A percentile compares a stretch with the other conserved stretches of the same genome.
Evolutionary conservation across 2,113 vertebrate species (phyloP).

Genomic region (Dasypus novemcinctus): DNA sequence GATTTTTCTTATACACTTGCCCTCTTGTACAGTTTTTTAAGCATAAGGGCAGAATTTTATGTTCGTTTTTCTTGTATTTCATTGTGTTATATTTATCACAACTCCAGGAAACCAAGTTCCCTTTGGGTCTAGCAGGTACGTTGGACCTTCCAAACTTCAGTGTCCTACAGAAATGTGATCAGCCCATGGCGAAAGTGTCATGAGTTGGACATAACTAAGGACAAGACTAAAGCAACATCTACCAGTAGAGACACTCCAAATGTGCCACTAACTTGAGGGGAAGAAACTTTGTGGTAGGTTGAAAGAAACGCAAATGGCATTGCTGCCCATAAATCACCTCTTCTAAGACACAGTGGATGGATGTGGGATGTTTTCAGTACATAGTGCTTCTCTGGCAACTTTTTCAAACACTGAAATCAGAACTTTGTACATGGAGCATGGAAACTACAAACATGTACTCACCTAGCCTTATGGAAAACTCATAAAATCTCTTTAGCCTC

Average conservation of each 20-base stretch:
- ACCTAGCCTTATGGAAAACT: slow-evolving; percentile 97
- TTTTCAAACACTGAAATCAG: not conserved
- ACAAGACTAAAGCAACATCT: not conserved
- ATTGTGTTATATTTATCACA: not conserved
- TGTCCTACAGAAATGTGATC: not conserved
- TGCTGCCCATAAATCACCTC: not conserved
- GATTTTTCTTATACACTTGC: not conserved
- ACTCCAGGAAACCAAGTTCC: not conserved
- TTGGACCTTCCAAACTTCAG: not conserved
- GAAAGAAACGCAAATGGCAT: not conserved
- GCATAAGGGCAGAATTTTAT: not conserved
- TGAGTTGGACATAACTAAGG: not conserved
- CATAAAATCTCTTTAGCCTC: slow-evolving; percentile 95
- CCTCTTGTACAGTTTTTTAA: not conserved
- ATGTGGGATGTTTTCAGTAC: not conserved
- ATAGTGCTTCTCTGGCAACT: not conserved
- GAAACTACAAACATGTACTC: not conserved
- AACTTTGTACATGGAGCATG: not conserved
- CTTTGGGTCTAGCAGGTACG: not conserved
- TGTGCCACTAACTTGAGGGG: not conserved
- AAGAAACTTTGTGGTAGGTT: not conserved
- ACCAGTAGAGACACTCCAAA: not conserved
- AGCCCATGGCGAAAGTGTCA: not conserved
- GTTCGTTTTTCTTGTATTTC: not conserved
- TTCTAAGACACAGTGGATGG: accelerated